Evolutionary conservation across 2,113 vertebrate species (phyloP).

Genomic region (Zonotrichia leucophrys): DNA sequence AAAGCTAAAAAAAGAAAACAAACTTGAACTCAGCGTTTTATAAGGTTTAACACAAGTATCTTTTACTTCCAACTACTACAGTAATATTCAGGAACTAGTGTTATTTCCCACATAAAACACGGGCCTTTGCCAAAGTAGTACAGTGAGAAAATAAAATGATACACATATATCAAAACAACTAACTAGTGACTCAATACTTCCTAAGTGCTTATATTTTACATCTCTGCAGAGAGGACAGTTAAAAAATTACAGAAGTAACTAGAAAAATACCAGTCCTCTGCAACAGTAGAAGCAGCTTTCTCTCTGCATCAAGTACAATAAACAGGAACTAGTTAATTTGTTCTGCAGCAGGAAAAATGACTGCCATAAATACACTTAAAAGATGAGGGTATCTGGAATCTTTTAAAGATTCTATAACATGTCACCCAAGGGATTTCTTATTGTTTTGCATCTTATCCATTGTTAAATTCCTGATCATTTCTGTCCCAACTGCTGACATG

Average conservation of each 20-base stretch:
- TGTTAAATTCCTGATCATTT: slow-evolving; percentile 28
- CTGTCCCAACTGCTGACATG: slow-evolving; percentile 24
- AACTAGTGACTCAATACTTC: neutral
- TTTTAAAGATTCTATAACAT: slow-evolving; percentile 47
- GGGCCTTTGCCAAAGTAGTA: neutral
- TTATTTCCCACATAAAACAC: neutral
- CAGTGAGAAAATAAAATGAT: neutral
- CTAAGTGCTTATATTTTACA: neutral
- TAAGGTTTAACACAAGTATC: neutral
- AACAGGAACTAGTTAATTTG: neutral
- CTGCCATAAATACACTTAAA: neutral
- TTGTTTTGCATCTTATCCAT: slow-evolving; percentile 36
- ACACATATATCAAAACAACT: neutral
- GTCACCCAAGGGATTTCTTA: slow-evolving; percentile 26
- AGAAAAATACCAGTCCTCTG: neutral
- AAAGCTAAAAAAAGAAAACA: neutral
- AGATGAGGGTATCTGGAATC: slow-evolving; percentile 22
- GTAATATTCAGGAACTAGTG: neutral
- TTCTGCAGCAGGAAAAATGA: neutral
- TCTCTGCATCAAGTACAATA: neutral
- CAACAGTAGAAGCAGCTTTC: neutral
- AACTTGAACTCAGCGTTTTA: neutral
- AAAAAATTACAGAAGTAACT: neutral
- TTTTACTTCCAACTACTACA: neutral
- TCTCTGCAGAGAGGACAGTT: neutral